Evolutionary conservation across 1,140 invertebrate genomes (phyloP), one percentile per base, ranked within the genome.

Genomic region (Ostrea edulis): DNA sequence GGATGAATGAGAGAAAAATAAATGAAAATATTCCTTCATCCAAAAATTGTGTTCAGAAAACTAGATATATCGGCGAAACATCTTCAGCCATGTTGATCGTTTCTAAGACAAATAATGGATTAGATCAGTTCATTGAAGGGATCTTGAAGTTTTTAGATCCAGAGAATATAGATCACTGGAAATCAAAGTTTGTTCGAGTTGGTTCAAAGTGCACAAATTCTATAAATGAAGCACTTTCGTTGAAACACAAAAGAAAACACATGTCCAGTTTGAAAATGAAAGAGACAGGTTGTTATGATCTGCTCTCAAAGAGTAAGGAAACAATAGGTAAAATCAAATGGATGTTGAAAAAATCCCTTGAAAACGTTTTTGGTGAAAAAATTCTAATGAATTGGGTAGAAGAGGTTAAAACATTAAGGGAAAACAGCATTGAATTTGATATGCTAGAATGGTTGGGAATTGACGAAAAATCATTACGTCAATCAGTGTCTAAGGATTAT

Each of bases 121-220:
- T 98, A 5, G 97, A 98, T 95, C 97, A 98, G 93, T 98, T 98
- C 95, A 94, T 98, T 22, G 96, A 97, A 93, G 97, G 96, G 25
- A 91, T 94, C 14, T 44, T 90, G 0, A 51, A 88, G n/a, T 92
- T 93, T 87, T 88, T 88, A 71, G 77, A 91, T 54, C 88, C 88
- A 35, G 53, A 51, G 9, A 86, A 77, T 9, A 54, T 0, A 51
- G 22, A n/a, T 35, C 8, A 53, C 14, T 53, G 65, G 25, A 44
- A 77, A n/a, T 96, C 97, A 2, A 88, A 98, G 68, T 85, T 98
- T 86, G 95, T 97, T 14, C 96, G 97, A 44, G 96, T 98, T 89
- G 97, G 98, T 0, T 96, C 96, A n/a, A 96, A 97, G 94, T 97
- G 96, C 0, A 96, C 96, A 92, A 96, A 89, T 85, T 90, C 92